These are phyloP conservation scores for Chymomyza fuscimana DNA, from an alignment of 2,888 invertebrate species.

Conservation along the genomic window DNA sequence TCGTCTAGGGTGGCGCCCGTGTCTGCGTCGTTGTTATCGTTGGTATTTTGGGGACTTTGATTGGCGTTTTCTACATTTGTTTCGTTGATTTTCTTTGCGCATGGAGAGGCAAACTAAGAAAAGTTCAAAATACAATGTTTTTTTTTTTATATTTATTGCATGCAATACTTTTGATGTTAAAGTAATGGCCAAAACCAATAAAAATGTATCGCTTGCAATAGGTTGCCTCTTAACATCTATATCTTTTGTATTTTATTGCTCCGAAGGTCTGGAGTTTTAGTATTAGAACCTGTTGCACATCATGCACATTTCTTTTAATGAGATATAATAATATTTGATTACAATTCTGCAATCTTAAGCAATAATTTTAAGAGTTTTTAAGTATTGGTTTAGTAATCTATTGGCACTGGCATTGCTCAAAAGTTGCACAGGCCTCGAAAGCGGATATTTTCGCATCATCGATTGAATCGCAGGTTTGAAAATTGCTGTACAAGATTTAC, in stretches of 20 bases:
- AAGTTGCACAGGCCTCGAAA: too few species aligned
- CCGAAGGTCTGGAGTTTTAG: too few species aligned
- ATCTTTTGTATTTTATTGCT: background rate
- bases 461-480: too few species aligned
- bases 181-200: too few species aligned
- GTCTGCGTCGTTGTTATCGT: slow-evolving; percentile 38
- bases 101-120: slow-evolving; percentile 72
- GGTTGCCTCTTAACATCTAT: background rate
- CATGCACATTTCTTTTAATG: too few species aligned
- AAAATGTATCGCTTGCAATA: background rate
- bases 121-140: background rate
- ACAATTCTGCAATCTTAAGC: too few species aligned
- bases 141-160: background rate
- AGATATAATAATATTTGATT: too few species aligned
- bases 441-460: too few species aligned
- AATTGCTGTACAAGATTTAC: slow-evolving; percentile 59
- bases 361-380: too few species aligned
- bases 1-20: slow-evolving; percentile 66
- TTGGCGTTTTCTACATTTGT: slow-evolving; percentile 47
- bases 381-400: too few species aligned
- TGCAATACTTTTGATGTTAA: background rate
- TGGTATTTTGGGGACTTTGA: slow-evolving; percentile 52
- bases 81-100: slow-evolving; percentile 73
- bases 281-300: too few species aligned
- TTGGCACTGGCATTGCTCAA: too few species aligned